Percentiles rank a stretch among this genome's conserved stretches.
Conservation (phyloP, 2,113 vertebrate species). For the Toxotes chatareus region DNA sequence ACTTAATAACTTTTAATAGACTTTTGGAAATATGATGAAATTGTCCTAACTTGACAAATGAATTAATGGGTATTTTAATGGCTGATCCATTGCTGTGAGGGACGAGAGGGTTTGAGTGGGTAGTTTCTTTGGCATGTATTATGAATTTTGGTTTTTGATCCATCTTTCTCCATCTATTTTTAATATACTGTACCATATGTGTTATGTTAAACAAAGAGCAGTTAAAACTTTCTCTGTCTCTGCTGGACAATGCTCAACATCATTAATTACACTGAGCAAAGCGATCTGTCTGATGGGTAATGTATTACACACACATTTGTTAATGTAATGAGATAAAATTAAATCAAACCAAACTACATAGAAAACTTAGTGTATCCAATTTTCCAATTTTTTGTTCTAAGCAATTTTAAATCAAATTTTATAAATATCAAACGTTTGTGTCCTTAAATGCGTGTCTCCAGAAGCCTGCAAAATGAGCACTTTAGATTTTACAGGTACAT, state of each 20-base stretch:
- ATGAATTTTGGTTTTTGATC: background rate
- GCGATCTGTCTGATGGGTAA: slow-evolving; percentile 67
- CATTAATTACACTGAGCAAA: slow-evolving; percentile 60
- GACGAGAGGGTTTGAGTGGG: background rate
- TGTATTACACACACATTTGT: slow-evolving; percentile 63
- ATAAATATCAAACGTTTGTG: slow-evolving; percentile 4
- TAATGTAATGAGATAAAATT: slow-evolving; percentile 66
- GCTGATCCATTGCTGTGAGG: background rate
- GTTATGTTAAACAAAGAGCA: slow-evolving; percentile 28
- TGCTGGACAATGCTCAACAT: slow-evolving; percentile 25
- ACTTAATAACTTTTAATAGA: background rate
- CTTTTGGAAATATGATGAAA: background rate
- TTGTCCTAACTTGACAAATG: background rate
- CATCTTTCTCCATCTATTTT: background rate
- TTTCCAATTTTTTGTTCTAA: slow-evolving; percentile 19
- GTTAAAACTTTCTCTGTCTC: background rate
- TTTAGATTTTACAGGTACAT: slow-evolving; percentile 91
- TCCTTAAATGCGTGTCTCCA: slow-evolving; percentile 64
- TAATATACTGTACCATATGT: background rate
- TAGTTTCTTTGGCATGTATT: background rate
- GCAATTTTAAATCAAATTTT: background rate
- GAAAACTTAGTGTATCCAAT: slow-evolving; percentile 35
- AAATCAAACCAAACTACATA: slow-evolving; percentile 55
- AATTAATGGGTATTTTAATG: background rate
- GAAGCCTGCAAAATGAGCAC: slow-evolving; percentile 89